Conservation (phyloP, 92 coral and sea anemone genomes). For the Parazoanthus swiftii region DNA sequence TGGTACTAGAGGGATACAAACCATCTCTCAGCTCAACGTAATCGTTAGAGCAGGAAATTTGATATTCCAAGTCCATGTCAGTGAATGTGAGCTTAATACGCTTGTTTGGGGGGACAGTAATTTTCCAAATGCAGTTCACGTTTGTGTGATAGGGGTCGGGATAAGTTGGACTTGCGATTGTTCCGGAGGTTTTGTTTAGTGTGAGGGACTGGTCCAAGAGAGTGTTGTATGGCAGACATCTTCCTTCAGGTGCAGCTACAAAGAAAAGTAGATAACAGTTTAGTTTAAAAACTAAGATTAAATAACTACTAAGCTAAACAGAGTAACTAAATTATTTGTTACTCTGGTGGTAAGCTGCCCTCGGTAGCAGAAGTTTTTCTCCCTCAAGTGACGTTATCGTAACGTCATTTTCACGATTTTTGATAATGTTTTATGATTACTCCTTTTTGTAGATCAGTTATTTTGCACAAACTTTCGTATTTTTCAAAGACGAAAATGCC, state of each 20-base stretch:
- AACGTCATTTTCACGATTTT: too few species aligned
- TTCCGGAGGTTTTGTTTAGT: background rate
- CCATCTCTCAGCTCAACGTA: conserved; percentile 12
- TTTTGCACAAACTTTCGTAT: too few species aligned
- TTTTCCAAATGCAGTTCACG: background rate
- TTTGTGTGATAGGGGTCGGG: background rate
- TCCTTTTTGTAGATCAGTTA: too few species aligned
- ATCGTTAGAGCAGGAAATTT: background rate
- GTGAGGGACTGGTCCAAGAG: background rate
- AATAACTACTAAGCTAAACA: too few species aligned
- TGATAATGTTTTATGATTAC: too few species aligned
- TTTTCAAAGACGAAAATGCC: too few species aligned
- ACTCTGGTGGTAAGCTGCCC: too few species aligned
- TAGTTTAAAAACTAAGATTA: too few species aligned
- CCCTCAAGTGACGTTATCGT: too few species aligned
- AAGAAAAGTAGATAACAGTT: background rate
- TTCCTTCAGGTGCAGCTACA: background rate
- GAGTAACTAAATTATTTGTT: too few species aligned
- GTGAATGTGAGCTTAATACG: conserved; percentile 1
- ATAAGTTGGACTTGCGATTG: background rate
- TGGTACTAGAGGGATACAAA: background rate
- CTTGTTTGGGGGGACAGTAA: background rate
- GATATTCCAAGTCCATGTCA: background rate
- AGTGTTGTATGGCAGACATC: background rate
- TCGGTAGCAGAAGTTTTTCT: too few species aligned